Conservation (phyloP, 2,888 invertebrate genomes). For the Amiota minor region DNA sequence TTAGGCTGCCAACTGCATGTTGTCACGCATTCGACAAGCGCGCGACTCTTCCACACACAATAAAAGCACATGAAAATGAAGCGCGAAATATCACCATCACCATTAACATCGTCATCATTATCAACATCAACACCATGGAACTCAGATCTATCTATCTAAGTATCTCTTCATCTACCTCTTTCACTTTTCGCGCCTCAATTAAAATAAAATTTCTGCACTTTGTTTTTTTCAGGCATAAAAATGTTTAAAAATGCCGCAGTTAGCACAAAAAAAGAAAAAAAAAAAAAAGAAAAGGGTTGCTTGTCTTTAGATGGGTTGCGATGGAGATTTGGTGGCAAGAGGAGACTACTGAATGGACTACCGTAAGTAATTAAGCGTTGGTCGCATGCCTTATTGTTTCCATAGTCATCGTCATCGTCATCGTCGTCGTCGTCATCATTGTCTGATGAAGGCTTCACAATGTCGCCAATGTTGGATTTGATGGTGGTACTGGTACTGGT, state of each 20-base stretch:
- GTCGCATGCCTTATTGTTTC: constrained; percentile 24
- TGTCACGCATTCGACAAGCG: constrained; percentile 60
- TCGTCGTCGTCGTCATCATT: neutral
- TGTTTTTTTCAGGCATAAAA: constrained; percentile 27
- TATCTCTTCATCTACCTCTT: neutral
- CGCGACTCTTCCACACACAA: neutral
- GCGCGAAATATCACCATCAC: constrained; percentile 23
- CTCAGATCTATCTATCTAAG: neutral
- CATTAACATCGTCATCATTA: neutral
- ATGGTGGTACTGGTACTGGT: neutral
- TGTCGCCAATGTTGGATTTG: constrained; percentile 22
- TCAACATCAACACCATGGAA: constrained; percentile 12
- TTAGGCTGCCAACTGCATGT: constrained; percentile 55
- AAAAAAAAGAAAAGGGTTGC: neutral
- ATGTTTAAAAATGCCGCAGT: constrained; percentile 29
- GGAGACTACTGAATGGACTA: constrained; percentile 38
- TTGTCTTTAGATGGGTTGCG: neutral
- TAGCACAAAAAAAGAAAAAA: constrained; percentile 16
- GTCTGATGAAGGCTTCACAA: neutral
- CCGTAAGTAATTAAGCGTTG: constrained; percentile 58
- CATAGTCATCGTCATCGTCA: neutral
- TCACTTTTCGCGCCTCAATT: constrained; percentile 32
- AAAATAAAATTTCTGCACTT: constrained; percentile 37
- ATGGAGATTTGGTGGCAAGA: neutral
- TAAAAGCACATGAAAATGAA: constrained; percentile 19